These are phyloP conservation scores for Athrips mouffetella DNA, from an alignment of 2,888 invertebrate genomes.

Conservation along the genomic window DNA sequence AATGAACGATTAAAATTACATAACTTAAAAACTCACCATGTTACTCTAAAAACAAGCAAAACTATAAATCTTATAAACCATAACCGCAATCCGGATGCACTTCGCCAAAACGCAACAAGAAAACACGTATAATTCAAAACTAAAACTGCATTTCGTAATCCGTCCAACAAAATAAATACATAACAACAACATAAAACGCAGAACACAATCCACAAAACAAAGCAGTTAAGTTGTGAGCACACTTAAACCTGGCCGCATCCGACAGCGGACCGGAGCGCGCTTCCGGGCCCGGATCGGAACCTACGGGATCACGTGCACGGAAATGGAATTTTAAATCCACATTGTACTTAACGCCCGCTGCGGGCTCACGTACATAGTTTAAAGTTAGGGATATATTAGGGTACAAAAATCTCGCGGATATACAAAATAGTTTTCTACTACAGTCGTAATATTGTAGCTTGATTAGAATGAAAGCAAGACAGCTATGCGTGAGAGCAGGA, in stretches of 20 bases:
- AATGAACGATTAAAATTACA: no score
- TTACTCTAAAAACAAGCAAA: no score
- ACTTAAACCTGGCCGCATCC: conserved; percentile 26
- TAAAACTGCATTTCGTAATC: neutral
- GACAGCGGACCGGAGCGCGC: conserved; percentile 25
- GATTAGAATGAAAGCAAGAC: no score
- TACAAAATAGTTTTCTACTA: no score
- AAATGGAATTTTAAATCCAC: conserved; percentile 73
- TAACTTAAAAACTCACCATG: no score
- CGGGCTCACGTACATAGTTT: neutral
- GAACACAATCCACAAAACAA: conserved; percentile 4
- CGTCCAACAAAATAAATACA: neutral
- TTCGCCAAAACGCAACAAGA: no score
- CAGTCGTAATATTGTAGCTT: no score
- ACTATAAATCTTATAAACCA: no score
- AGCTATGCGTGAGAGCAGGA: no score
- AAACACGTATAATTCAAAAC: neutral
- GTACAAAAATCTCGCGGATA: no score
- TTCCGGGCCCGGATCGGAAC: conserved; percentile 55
- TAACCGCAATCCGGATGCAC: no score
- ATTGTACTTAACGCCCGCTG: conserved; percentile 46
- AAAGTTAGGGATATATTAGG: no score
- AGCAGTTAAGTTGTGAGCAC: conserved; percentile 20
- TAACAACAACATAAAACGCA: neutral
- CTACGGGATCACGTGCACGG: conserved; percentile 59